These are phyloP conservation scores for Helogale parvula DNA, from an alignment of 2,113 vertebrate genomes.

Conservation along the genomic window DNA sequence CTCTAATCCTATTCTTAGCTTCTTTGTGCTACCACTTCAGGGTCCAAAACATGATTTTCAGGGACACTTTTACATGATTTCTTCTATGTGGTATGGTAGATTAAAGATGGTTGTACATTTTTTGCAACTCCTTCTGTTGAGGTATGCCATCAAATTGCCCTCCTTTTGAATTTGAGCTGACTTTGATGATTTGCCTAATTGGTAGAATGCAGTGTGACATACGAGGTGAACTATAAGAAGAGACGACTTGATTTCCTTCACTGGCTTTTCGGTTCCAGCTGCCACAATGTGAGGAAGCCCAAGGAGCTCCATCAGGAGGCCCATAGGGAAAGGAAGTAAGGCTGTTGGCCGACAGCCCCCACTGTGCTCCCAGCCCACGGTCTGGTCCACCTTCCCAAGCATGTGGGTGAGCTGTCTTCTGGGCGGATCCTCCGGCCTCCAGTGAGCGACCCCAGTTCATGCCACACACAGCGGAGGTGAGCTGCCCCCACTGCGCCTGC, in stretches of 20 bases:
- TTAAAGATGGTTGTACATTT: neutral
- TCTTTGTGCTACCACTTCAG: neutral
- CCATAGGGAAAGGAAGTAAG: neutral
- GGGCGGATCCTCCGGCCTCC: neutral
- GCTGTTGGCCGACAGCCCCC: neutral
- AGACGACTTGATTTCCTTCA: neutral
- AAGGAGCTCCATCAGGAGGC: neutral
- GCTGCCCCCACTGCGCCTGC: neutral
- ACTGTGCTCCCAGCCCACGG: neutral
- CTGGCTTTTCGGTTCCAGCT: neutral
- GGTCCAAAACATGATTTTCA: neutral
- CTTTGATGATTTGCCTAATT: neutral
- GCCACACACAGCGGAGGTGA: neutral
- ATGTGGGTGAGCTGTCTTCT: neutral
- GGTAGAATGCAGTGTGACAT: neutral
- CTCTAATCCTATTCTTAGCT: neutral
- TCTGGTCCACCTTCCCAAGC: neutral
- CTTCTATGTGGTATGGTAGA: neutral
- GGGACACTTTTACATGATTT: neutral
- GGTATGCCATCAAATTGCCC: neutral
- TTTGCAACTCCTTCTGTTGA: neutral
- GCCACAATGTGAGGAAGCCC: neutral
- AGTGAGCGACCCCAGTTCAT: neutral
- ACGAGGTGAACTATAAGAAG: neutral
- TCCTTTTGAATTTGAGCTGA: neutral